Percentiles rank a stretch among this genome's conserved stretches.
Evolutionary conservation across 1,140 invertebrate species (phyloP).

Genomic region (Laupala kohalensis): DNA sequence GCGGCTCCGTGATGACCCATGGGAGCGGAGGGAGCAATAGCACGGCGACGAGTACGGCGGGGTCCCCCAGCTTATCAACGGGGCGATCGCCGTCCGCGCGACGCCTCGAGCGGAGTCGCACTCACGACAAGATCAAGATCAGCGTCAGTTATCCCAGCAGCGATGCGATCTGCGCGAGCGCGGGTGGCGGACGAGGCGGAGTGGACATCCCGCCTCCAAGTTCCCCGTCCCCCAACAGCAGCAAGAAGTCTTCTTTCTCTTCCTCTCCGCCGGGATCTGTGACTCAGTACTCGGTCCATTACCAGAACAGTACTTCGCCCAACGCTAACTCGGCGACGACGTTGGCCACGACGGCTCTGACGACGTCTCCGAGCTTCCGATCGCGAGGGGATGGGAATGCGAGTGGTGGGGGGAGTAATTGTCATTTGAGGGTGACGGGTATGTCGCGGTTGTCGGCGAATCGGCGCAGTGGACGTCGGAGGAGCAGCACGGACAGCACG

Average conservation of each 20-base stretch:
- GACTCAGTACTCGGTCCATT: constrained; percentile 42
- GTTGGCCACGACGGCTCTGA: neutral
- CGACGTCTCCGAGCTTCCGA: neutral
- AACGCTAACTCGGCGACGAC: constrained; percentile 21
- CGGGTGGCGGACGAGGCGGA: constrained; percentile 24
- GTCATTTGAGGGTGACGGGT: constrained; percentile 30
- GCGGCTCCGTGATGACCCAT: neutral
- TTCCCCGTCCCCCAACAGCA: constrained; percentile 10
- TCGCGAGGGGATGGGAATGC: constrained; percentile 12
- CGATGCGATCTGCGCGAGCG: constrained; percentile 46
- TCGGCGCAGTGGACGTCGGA: constrained; percentile 17
- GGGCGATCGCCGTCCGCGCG: constrained; percentile 1
- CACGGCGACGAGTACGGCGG: constrained; percentile 29
- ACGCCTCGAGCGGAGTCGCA: constrained; percentile 21
- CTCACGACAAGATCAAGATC: constrained; percentile 64
- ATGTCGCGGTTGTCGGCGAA: constrained; percentile 19
- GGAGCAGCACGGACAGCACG: constrained; percentile 16
- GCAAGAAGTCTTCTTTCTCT: constrained; percentile 18
- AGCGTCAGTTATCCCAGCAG: constrained; percentile 69
- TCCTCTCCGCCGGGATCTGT: constrained; percentile 24
- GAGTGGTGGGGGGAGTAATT: constrained; percentile 23
- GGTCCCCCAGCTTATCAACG: constrained; percentile 2
- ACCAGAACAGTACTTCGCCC: constrained; percentile 27
- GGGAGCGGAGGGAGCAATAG: constrained; percentile 34
- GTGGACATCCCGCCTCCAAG: constrained; percentile 8